phyloP scores from a whole-genome alignment of 2,888 invertebrate genomes.

The Allacma fusca region DNA sequence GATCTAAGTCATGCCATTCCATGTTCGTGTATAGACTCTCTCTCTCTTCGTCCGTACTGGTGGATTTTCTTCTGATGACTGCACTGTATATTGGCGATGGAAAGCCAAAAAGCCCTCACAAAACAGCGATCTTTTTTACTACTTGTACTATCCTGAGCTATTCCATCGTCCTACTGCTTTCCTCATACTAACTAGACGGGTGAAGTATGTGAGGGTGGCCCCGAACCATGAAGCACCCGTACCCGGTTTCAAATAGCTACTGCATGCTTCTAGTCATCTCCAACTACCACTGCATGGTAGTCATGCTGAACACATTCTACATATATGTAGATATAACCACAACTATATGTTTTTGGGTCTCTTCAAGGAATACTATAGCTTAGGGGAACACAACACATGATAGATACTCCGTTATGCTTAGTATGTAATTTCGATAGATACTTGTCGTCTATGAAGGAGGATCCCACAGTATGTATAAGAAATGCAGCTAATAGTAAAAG shows the following conservation, averaged over 20 bases:
- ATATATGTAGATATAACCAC: no score
- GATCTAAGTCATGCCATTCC: slow-evolving; percentile 28
- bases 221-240: slow-evolving; percentile 11
- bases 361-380: no score
- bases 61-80: not conserved
- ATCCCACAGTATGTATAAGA: no score
- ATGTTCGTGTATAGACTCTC: not conserved
- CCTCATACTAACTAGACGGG: slow-evolving; percentile 4
- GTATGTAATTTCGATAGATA: no score
- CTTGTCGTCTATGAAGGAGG: no score
- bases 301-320: not conserved
- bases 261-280: not conserved
- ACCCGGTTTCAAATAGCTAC: slow-evolving; percentile 5
- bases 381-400: no score
- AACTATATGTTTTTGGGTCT: no score
- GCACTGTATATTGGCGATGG: not conserved
- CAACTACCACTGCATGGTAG: not conserved
- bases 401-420: no score
- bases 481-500: no score
- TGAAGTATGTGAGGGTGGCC: not conserved
- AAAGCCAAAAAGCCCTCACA: slow-evolving; percentile 9
- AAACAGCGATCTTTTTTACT: slow-evolving; percentile 38
- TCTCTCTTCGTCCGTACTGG: not conserved
- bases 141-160: not conserved
- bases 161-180: not conserved